Evolutionary conservation across 2,888 invertebrate species (phyloP).

Genomic region (Hirtodrosophila confusa): DNA sequence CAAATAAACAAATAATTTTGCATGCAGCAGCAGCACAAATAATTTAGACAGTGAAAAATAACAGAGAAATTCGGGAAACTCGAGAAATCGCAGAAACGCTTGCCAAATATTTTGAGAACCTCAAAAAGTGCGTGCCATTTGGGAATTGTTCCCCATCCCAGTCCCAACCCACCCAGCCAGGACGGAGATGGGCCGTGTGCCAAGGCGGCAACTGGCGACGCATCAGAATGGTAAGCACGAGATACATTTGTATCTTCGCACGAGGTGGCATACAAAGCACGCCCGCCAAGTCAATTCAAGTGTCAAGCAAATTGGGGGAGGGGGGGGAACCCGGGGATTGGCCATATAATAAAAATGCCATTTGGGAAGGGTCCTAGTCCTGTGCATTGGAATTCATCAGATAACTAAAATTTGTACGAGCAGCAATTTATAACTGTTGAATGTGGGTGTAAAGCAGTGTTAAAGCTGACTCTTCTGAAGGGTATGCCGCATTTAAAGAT

Average conservation of each 20-base stretch:
- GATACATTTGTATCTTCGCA: conserved; percentile 35
- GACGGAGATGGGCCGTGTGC: conserved; percentile 23
- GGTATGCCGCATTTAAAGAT: too few relatives aligned
- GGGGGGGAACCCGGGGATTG: background rate
- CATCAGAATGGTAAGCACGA: conserved; percentile 50
- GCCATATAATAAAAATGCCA: conserved; percentile 27
- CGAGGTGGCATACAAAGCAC: background rate
- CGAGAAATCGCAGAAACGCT: conserved; percentile 42
- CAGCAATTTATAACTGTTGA: conserved; percentile 68
- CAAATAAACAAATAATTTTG: conserved; percentile 74
- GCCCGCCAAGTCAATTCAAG: background rate
- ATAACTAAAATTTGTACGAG: conserved; percentile 56
- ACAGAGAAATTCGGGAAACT: conserved; percentile 56
- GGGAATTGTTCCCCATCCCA: conserved; percentile 14
- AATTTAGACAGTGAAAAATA: conserved; percentile 67
- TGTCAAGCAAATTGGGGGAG: too few relatives aligned
- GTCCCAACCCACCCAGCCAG: conserved; percentile 2
- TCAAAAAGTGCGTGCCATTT: conserved; percentile 60
- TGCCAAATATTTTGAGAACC: conserved; percentile 75
- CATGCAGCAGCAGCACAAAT: conserved; percentile 51
- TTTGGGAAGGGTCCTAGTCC: conserved; percentile 18
- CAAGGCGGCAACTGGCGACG: conserved; percentile 31
- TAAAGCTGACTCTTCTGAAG: too few relatives aligned
- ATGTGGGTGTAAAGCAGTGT: conserved; percentile 24
- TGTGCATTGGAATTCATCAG: conserved; percentile 57